Evolutionary conservation across 2,888 invertebrate species (phyloP), one percentile per base, ranked within the genome.

Genomic region (Drosophila rellima): DNA sequence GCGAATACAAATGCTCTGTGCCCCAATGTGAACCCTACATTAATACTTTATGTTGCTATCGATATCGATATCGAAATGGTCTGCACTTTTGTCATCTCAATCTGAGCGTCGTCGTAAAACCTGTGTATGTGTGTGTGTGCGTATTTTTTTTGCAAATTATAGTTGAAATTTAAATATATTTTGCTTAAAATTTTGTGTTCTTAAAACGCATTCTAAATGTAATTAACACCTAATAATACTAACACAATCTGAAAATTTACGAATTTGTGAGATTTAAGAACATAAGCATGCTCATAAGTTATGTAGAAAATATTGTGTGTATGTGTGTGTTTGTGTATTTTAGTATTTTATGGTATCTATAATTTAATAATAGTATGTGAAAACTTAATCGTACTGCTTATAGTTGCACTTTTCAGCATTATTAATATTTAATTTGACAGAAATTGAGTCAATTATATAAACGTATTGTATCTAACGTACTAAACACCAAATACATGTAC

Each of bases 101-200:
- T 35, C 20, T 45, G 54, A 74, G 65, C 70, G 59, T 74, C 54
- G 61, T 64, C 60, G 64, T 65, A 40, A 59, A 68, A 47, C 48
- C 67, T 52, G 61, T 72, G 54, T 59, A 48, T 73, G 69, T 70
- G 66, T 63, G 61, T 62, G 65, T 75, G 45, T 37, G 60, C 15
- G 13, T 33, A 33, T 44, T 56, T 44, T 35, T 35, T 56, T 54
- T 68, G 15, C 42, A 51, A 68, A 50, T 37, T 45, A 20, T 20
- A 63, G 8, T 67, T 42, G 2, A 48, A 44, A 44, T 37, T 62
- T 26, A 13, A 62, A 50, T 55, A 51, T 17, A 54, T 39, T 44
- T 23, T 10, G 37, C 13, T 17, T 8, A 44, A 15, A 10, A 15
- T 44, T 44, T 23, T 40, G 18, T 33, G 6, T 17, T 15, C 3